Evolutionary conservation across 2,797 vertebrate genomes (phyloP).

Genomic region (Lacerta agilis): DNA sequence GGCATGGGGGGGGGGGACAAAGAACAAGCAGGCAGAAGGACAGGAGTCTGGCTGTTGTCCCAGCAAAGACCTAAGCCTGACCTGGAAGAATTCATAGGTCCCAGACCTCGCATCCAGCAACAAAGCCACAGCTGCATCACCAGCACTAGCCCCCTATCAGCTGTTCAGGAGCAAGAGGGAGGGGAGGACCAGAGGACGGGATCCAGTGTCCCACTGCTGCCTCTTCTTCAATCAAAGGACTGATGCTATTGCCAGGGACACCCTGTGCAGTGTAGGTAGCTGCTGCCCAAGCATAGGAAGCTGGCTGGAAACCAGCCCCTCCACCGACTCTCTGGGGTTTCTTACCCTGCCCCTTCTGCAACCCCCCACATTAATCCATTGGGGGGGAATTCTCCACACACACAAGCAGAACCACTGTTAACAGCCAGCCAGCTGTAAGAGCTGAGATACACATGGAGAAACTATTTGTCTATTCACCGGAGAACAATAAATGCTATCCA

Average conservation of each 20-base stretch:
- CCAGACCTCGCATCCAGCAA: neutral
- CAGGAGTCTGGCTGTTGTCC: neutral
- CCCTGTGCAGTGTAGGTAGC: too few relatives aligned
- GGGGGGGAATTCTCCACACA: neutral
- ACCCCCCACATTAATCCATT: constrained; percentile 3
- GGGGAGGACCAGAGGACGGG: neutral
- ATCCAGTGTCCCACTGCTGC: neutral
- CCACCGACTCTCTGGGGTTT: neutral
- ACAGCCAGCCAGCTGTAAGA: constrained; percentile 30
- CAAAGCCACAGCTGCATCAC: neutral
- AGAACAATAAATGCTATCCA: constrained; percentile 14
- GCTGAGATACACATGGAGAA: constrained; percentile 11
- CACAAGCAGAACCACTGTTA: neutral
- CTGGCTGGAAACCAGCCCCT: neutral
- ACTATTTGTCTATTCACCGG: neutral
- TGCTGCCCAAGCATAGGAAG: neutral
- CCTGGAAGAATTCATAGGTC: neutral
- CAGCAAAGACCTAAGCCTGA: neutral
- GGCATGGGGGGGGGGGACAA: too few relatives aligned
- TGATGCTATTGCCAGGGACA: neutral
- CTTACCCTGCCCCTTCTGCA: neutral
- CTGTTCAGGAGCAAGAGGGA: neutral
- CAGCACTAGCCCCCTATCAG: neutral
- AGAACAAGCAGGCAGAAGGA: neutral
- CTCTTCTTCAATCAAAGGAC: neutral